Evolutionary conservation across 1,140 invertebrate genomes (phyloP).

Genomic region (Halictus rubicundus): DNA sequence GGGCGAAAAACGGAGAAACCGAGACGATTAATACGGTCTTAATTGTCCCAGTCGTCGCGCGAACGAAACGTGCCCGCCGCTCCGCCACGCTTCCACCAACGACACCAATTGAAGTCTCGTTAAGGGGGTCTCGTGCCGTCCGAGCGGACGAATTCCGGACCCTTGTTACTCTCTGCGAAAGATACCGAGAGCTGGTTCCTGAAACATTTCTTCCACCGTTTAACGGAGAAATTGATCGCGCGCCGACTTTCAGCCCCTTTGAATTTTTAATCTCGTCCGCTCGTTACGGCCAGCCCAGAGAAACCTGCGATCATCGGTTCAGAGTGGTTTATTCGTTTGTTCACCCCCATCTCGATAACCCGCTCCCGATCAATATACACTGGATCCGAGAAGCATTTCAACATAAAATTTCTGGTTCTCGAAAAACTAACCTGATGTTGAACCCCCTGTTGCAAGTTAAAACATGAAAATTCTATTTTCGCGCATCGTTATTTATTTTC

Average conservation of each 20-base stretch:
- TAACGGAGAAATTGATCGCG: not conserved
- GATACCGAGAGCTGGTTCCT: not conserved
- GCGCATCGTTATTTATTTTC: too few species aligned
- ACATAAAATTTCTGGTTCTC: too few species aligned
- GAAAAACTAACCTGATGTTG: too few species aligned
- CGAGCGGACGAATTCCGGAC: not conserved
- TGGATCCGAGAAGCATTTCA: too few species aligned
- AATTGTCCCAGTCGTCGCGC: conserved; percentile 33
- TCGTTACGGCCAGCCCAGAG: too few species aligned
- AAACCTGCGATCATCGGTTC: too few species aligned
- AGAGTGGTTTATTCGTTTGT: too few species aligned
- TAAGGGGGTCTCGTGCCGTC: not conserved
- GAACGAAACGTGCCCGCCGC: conserved; percentile 5
- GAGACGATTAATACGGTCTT: conserved; percentile 47
- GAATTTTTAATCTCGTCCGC: not conserved
- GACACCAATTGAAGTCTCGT: conserved; percentile 35
- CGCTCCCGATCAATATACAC: too few species aligned
- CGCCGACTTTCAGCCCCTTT: not conserved
- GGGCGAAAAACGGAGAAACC: conserved; percentile 20
- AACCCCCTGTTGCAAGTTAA: too few species aligned
- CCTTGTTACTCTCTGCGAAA: not conserved
- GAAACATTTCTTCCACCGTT: not conserved
- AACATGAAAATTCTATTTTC: too few species aligned
- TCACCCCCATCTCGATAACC: too few species aligned
- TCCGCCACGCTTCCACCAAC: not conserved